Evolutionary conservation across 2,888 invertebrate genomes (phyloP), one percentile per base, ranked within the genome.

Genomic region (Papilio protenor): DNA sequence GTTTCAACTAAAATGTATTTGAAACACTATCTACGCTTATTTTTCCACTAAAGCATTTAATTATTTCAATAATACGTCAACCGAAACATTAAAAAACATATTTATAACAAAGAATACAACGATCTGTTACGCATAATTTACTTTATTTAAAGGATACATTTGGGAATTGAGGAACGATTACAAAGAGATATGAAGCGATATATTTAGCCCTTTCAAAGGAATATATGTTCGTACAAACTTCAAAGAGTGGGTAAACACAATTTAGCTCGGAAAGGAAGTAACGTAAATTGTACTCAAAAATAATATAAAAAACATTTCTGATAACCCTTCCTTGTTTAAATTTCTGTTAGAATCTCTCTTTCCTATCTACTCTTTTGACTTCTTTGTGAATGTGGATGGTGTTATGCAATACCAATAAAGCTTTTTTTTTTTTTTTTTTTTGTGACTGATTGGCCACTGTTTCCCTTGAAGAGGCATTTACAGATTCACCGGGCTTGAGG

Each of bases 51-150:
- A n/a, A n/a, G n/a, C n/a, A n/a, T n/a, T n/a, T n/a, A n/a, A n/a
- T n/a, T n/a, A n/a, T n/a, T n/a, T n/a, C n/a, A n/a, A n/a, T n/a
- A n/a, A n/a, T n/a, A n/a, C n/a, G n/a, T n/a, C n/a, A n/a, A n/a
- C 27, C 1, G 27, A 27, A 27, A 27, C 27, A 3, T n/a, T 18
- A 64, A 40, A 27, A 61, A 27, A 33, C 6, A 64, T 18, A 18
- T 64, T 33, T 8, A 64, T 40, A 40, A 10, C 64, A 40, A 40
- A 40, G 1, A 40, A 64, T 64, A 64, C 10, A 64, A 18, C 33
- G 33, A 64, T 64, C 33, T n/a, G 33, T 40, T 64, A 40, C 64
- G 64, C 64, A 40, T 64, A 64, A 64, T 64, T 64, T 64, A 64
- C 18, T 40, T 40, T n/a, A 40, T 64, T 64, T 64, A n/a, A 64